Evolutionary conservation across 2,113 vertebrate species (phyloP).

Genomic region (Hirundichthys speculiger): DNA sequence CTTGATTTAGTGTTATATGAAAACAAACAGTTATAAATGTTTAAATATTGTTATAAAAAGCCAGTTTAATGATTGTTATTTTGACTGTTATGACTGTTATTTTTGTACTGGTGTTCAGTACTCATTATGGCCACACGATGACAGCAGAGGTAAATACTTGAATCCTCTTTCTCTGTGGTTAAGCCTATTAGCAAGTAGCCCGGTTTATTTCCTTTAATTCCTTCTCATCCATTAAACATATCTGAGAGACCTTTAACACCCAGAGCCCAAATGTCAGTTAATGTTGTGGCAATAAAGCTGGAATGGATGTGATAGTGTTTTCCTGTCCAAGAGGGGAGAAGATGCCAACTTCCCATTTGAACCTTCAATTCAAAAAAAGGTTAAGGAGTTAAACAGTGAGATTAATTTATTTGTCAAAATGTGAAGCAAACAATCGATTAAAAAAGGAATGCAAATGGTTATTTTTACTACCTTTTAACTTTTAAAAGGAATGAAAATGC

Average conservation of each 20-base stretch:
- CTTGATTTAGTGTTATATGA: too few relatives aligned
- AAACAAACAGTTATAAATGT: too few relatives aligned
- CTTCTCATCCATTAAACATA: slow-evolving; percentile 45
- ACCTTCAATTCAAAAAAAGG: slow-evolving; percentile 29
- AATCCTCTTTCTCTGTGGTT: background rate
- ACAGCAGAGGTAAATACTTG: slow-evolving; percentile 20
- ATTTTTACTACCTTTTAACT: too few relatives aligned
- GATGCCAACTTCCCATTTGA: background rate
- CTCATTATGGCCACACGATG: slow-evolving; percentile 28
- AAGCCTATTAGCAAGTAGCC: background rate
- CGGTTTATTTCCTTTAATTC: background rate
- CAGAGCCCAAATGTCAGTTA: slow-evolving; percentile 30
- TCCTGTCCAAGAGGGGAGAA: background rate
- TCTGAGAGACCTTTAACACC: slow-evolving; percentile 37
- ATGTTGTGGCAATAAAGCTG: slow-evolving; percentile 25
- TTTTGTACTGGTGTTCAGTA: too few relatives aligned
- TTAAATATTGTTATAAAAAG: too few relatives aligned
- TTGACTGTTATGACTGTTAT: too few relatives aligned
- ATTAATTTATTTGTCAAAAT: background rate
- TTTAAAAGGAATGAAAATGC: too few relatives aligned
- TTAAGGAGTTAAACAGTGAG: slow-evolving; percentile 19
- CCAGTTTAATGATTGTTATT: too few relatives aligned
- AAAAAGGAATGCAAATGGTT: too few relatives aligned
- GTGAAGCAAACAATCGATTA: background rate
- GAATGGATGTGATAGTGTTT: slow-evolving; percentile 21